These are phyloP conservation scores for Ailurus styani DNA, from an alignment of 2,113 vertebrate species.

Conservation along the genomic window DNA sequence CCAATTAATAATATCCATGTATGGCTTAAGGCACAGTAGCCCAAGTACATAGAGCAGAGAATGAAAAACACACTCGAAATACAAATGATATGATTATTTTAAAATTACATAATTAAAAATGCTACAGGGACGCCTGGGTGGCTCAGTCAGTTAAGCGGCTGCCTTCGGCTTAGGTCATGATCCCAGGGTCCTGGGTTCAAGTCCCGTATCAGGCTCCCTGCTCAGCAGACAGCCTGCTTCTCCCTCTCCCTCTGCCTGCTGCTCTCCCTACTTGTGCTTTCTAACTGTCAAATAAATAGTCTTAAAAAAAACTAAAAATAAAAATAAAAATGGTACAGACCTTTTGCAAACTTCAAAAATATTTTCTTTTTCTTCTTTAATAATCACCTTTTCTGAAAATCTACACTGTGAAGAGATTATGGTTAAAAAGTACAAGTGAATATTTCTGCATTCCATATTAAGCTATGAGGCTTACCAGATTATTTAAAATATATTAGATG, in stretches of 20 bases:
- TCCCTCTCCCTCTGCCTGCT: too few species aligned
- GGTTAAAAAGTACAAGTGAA: slow-evolving; percentile 12
- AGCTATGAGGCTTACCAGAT: background rate
- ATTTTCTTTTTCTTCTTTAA: slow-evolving; percentile 68
- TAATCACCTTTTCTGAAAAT: slow-evolving; percentile 58
- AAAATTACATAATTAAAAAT: slow-evolving; percentile 4
- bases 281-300: too few species aligned
- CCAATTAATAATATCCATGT: background rate
- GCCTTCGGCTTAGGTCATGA: too few species aligned
- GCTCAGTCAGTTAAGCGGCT: too few species aligned
- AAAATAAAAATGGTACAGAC: slow-evolving; percentile 71
- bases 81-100: background rate
- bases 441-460: slow-evolving; percentile 25
- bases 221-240: too few species aligned
- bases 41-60: background rate
- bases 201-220: too few species aligned
- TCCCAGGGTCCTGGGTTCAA: too few species aligned
- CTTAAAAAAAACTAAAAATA: too few species aligned
- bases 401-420: slow-evolving; percentile 69
- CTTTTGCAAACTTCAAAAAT: slow-evolving; percentile 70
- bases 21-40: background rate
- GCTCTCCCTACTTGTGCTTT: too few species aligned
- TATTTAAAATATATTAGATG: background rate
- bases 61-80: background rate
- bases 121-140: too few species aligned